Base-by-base conservation (phyloP, 1,140 invertebrate genomes). In the Arctopsyche grandis region DNA sequence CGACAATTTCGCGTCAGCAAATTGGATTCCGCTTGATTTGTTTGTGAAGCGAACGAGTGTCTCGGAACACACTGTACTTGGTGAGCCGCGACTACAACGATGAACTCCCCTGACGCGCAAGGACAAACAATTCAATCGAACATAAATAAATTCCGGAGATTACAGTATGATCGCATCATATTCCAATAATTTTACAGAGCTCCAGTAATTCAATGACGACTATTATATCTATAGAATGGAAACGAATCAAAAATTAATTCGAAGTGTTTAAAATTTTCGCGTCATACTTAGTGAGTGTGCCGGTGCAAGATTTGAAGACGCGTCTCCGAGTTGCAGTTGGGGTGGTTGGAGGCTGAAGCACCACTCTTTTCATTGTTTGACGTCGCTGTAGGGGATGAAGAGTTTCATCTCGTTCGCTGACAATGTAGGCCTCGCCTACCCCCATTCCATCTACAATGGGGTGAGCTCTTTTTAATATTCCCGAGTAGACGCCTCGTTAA, bases 11-110 rank as follows among this genome's bases (percentile, higher is more conserved):
- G 44, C 48, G 38, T 21, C 63, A 21, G 26, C 63, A 77, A 69
- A 77, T 77, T 77, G 75, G 75, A 69, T 75, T 77, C 75, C 43
- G 38, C 75, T 77, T 60, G 63, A 77, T 77, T 77, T 77, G 75
- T 77, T 77, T 77, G 58, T 69, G 16, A 77, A 69, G 38, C 14
- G 60, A 26, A 52, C 48, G 48, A 52, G 48, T 52, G 48, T 12
- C 29, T 38, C 7, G 29, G 29, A 38, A 52, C 48, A 52, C 10
- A 12, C 48, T 14, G 48, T 52, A 16, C 48, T 52, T 7, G 29
- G 29, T 38, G 29, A 7, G 29, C 29, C 29, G 29, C 29, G 29
- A 38, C 29, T 38, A 38, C 29, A 7, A 38, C 29, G 29, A 38
- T 38, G 7, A 38, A 38, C 29, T 60, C 56, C 56, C 56, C 21